These are phyloP conservation scores for Enteromius radiatus DNA, from an alignment of 2,797 vertebrate species.

Conservation along the genomic window DNA sequence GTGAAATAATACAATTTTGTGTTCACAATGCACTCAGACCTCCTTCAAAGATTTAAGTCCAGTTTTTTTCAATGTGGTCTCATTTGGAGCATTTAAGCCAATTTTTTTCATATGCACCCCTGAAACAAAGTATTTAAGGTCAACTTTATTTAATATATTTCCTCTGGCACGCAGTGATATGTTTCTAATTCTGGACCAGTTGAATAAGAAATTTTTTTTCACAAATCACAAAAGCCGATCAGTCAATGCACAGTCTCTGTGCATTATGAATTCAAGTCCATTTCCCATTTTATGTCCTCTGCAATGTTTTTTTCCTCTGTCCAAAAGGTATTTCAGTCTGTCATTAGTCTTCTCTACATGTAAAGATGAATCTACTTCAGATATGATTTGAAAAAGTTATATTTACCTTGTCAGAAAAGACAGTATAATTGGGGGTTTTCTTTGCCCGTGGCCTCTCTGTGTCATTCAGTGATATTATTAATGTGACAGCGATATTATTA, in stretches of 20 bases:
- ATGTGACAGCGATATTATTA: slow-evolving; percentile 40
- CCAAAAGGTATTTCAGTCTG: slow-evolving; percentile 1
- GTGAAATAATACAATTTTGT: neutral
- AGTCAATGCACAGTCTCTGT: neutral
- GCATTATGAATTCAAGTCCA: neutral
- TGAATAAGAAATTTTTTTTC: slow-evolving; percentile 19
- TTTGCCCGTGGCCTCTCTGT: slow-evolving; percentile 24
- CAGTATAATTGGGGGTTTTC: slow-evolving; percentile 20
- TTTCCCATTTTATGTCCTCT: neutral
- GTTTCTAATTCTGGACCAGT: slow-evolving; percentile 12
- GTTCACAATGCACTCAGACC: neutral
- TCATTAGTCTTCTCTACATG: neutral
- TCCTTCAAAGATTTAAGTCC: neutral
- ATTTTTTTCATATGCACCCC: neutral
- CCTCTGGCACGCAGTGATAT: neutral
- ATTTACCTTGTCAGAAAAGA: slow-evolving; percentile 18
- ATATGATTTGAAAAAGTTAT: slow-evolving; percentile 11
- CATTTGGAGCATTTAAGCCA: neutral
- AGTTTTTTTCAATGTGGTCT: neutral
- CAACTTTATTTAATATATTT: neutral
- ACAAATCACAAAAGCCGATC: slow-evolving; percentile 29
- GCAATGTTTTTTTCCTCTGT: neutral
- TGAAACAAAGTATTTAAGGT: neutral
- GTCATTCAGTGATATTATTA: slow-evolving; percentile 1
- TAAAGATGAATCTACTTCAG: neutral